phyloP scores from a whole-genome alignment of 2,113 vertebrate species.

The Oreochromis spilurus region DNA sequence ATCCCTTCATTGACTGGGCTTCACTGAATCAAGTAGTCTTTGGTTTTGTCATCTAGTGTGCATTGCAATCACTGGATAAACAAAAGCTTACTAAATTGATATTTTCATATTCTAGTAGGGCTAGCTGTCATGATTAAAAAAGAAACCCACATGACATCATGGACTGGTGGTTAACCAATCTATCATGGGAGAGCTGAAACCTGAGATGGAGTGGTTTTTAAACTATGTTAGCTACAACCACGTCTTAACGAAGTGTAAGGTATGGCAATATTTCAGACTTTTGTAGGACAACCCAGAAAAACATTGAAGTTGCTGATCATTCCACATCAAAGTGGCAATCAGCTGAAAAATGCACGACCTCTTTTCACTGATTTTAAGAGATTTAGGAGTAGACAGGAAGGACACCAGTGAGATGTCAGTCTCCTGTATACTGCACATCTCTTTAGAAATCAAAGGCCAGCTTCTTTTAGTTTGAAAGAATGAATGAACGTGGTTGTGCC shows the following conservation, averaged over 20 bases:
- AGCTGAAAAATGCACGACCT: background rate
- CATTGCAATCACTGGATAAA: background rate
- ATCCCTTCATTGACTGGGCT: background rate
- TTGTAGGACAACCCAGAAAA: background rate
- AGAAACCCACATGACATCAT: background rate
- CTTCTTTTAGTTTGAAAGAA: background rate
- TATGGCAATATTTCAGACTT: background rate
- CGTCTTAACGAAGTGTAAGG: background rate
- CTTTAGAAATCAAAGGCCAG: background rate
- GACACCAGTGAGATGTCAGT: background rate
- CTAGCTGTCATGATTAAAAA: background rate
- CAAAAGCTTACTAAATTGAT: background rate
- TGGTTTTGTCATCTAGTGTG: background rate
- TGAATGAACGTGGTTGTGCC: background rate
- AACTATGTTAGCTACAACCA: background rate
- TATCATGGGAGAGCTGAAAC: background rate
- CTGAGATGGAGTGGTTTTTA: background rate
- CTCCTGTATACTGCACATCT: background rate
- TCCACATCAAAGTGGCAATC: background rate
- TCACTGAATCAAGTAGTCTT: background rate
- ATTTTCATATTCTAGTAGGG: background rate
- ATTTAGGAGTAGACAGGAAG: background rate
- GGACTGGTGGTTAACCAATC: background rate
- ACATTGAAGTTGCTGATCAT: background rate
- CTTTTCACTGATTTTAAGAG: background rate